These are phyloP conservation scores for Andricus grossulariae DNA, from an alignment of 1,140 invertebrate genomes.

Conservation along the genomic window DNA sequence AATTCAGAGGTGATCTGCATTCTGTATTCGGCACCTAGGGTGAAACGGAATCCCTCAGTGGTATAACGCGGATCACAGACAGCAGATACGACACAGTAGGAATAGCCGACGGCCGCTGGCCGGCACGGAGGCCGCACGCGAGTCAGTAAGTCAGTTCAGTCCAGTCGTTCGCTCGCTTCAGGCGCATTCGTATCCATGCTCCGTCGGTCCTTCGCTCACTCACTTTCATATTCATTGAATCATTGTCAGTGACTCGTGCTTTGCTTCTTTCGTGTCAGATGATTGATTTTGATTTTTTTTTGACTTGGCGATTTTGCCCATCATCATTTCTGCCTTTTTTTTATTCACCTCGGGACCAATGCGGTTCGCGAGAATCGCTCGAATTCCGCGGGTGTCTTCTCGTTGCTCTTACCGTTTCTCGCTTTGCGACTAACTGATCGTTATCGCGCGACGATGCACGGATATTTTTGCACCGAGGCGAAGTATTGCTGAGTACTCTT, in stretches of 20 bases:
- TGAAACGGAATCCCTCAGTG: slow-evolving; percentile 3
- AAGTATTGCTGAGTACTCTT: neutral
- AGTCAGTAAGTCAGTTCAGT: slow-evolving; percentile 30
- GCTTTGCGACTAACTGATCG: neutral
- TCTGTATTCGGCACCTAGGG: neutral
- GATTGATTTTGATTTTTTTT: neutral
- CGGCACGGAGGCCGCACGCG: slow-evolving; percentile 27
- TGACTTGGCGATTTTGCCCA: neutral
- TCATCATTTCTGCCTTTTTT: neutral
- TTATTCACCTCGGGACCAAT: neutral
- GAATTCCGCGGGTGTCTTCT: slow-evolving; percentile 10
- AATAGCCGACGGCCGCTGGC: slow-evolving; percentile 26
- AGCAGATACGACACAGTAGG: slow-evolving; percentile 12
- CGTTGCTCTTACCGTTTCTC: neutral
- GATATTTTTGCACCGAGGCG: neutral
- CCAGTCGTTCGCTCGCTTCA: slow-evolving; percentile 31
- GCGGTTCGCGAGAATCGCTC: neutral
- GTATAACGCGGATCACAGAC: slow-evolving; percentile 17
- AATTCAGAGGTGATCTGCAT: neutral
- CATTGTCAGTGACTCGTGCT: slow-evolving; percentile 22
- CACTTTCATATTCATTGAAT: neutral
- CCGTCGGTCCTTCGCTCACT: neutral
- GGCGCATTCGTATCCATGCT: slow-evolving; percentile 19
- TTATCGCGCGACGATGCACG: neutral
- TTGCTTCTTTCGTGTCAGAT: slow-evolving; percentile 13